Conservation (phyloP, 2,113 vertebrate species). For the Pycnonotus jocosus region DNA sequence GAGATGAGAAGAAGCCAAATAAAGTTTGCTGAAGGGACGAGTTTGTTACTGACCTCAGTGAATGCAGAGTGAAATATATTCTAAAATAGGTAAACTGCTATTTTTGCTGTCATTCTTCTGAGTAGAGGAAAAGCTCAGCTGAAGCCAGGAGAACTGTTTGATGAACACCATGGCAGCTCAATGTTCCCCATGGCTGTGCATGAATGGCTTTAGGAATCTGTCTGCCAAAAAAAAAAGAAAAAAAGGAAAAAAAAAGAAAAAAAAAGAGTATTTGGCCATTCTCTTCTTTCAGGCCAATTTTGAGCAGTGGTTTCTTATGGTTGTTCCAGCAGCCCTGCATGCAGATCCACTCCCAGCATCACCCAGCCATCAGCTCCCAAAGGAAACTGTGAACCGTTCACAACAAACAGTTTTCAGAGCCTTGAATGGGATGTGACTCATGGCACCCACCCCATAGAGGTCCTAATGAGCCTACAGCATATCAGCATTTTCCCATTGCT, state of each 20-base stretch:
- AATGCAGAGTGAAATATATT: neutral
- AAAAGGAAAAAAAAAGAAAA: too few species aligned
- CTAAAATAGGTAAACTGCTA: neutral
- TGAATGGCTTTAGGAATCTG: neutral
- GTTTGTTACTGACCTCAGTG: neutral
- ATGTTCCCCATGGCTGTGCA: neutral
- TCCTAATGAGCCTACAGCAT: neutral
- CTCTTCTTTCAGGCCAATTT: neutral
- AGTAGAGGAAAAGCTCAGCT: neutral
- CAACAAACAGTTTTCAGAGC: neutral
- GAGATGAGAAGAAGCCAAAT: neutral
- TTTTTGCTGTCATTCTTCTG: neutral
- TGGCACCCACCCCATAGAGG: neutral
- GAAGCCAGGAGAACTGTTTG: neutral
- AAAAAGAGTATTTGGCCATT: neutral
- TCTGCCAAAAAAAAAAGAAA: neutral
- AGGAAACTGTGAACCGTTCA: neutral
- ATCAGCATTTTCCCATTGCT: neutral
- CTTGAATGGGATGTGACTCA: neutral
- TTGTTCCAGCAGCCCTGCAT: neutral
- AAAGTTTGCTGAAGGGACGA: neutral
- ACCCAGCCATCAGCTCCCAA: neutral
- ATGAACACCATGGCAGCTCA: neutral
- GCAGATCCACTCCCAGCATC: neutral
- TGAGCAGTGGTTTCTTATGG: neutral